Conservation (phyloP, 2,113 vertebrate species). For the Osmerus eperlanus region DNA sequence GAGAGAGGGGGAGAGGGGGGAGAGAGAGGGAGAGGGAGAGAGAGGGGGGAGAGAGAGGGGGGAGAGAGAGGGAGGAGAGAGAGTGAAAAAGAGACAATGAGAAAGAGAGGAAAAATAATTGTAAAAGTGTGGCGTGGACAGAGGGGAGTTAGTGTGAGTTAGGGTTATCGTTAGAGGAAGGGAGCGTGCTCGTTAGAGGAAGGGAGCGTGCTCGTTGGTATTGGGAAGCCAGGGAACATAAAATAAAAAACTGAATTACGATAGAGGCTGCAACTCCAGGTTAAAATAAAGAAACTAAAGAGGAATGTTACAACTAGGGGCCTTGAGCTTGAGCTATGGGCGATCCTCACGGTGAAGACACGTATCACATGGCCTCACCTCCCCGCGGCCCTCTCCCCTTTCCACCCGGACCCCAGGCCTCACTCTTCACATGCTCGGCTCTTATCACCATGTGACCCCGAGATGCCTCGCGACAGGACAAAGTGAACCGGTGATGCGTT, state of each 20-base stretch:
- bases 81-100: not conserved
- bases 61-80: not conserved
- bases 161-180: not conserved
- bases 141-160: conserved; percentile 6
- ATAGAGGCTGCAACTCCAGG: conserved; percentile 6
- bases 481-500: conserved; percentile 13
- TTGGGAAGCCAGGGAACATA: not conserved
- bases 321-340: conserved; percentile 34
- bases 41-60: not conserved
- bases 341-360: conserved; percentile 21
- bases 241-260: not conserved
- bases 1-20: conserved; percentile 6
- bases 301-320: conserved; percentile 29
- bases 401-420: conserved; percentile 39
- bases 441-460: conserved; percentile 40
- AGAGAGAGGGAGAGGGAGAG: not conserved
- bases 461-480: conserved; percentile 16
- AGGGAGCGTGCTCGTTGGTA: not conserved
- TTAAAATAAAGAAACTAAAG: conserved; percentile 19
- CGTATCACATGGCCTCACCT: conserved; percentile 22
- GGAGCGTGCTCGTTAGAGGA: not conserved
- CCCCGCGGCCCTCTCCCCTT: conserved; percentile 32
- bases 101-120: not conserved
- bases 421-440: conserved; percentile 35
- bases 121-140: not conserved